A percentile compares a stretch with the other conserved stretches of the same genome.
phyloP scores from a whole-genome alignment of 2,113 vertebrate genomes.

The Hyla sarda region DNA sequence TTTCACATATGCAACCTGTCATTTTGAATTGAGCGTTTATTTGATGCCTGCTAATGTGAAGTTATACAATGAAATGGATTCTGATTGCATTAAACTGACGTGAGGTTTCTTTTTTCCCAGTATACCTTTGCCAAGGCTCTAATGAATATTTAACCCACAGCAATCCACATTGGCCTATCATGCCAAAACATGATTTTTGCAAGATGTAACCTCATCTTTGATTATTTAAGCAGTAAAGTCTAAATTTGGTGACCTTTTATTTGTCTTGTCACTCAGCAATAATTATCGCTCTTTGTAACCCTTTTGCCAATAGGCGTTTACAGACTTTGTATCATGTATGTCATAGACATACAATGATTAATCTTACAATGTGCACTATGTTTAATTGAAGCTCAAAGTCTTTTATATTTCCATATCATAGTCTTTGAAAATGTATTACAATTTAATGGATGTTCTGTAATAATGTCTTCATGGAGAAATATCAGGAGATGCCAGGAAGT shows the following conservation, averaged over 20 bases:
- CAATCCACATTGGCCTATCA: conserved; percentile 59
- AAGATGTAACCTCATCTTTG: conserved; percentile 25
- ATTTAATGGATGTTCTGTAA: not conserved
- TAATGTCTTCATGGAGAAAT: not conserved
- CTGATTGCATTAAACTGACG: conserved; percentile 82
- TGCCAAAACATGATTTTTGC: conserved; percentile 59
- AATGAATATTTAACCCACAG: conserved; percentile 71
- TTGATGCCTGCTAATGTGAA: conserved; percentile 74
- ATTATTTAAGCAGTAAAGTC: conserved; percentile 47
- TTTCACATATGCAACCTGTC: conserved; percentile 97
- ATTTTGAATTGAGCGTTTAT: conserved; percentile 80
- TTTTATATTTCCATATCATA: not conserved
- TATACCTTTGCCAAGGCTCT: conserved; percentile 69
- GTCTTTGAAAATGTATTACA: conserved; percentile 7
- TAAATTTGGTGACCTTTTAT: conserved; percentile 40
- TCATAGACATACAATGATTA: not conserved
- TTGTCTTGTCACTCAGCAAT: conserved; percentile 43
- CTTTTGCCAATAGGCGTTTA: conserved; percentile 17
- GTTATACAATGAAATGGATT: conserved; percentile 81
- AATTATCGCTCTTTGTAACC: conserved; percentile 34
- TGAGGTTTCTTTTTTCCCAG: conserved; percentile 70
- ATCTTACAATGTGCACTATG: not conserved
- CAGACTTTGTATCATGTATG: not conserved
- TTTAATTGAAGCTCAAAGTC: not conserved
- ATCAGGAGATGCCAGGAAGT: not conserved